Base-by-base conservation (phyloP, 2,797 vertebrate genomes). In the Rhinella marina region DNA sequence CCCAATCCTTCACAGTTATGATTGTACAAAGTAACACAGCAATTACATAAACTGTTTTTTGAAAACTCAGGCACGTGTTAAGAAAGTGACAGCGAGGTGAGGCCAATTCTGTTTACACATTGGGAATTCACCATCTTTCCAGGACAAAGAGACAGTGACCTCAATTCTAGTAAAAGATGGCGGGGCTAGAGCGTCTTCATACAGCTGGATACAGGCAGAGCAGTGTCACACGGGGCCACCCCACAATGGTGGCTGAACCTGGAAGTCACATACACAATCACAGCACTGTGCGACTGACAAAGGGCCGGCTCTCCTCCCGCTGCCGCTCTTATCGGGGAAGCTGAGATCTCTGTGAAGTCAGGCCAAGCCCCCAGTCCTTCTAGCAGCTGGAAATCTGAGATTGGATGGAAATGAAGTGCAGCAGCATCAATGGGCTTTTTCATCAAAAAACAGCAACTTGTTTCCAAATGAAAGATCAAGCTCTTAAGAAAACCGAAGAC, bases 341-440 rank as follows among this genome's bases (percentile, higher is more conserved):
- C 59, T 21, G 72, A 13, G 29, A 56, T 82, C 9, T 23, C 59
- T 87, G 86, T 87, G 80, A 83, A 64, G 81, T 82, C 27, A 57
- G 70, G 59, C 72, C 81, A 87, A 83, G 81, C 48, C 72, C 61
- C 57, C 29, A 6, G 70, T 27, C 80, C 50, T 82, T 86, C 64
- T 17, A 77, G 48, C 86, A 82, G 86, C 68, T 82, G 70, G 86
- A 82, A 76, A 32, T 48, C 17, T 59, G 70, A 87, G 80, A 87
- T 77, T 77, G 86, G 86, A 70, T 56, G 29, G 48, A 66, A 54
- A 87, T 66, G 12, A 54, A 10, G 72, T 64, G 62, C 3, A 5
- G n/a, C 25, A 21, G 70, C 17, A 52, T 86, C 56, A 84, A 84
- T 84, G 48, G 82, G 23, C 56, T 19, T 57, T 48, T 84, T 76